phyloP scores from a whole-genome alignment of 1,140 invertebrate genomes.

The Cepaea nemoralis region DNA sequence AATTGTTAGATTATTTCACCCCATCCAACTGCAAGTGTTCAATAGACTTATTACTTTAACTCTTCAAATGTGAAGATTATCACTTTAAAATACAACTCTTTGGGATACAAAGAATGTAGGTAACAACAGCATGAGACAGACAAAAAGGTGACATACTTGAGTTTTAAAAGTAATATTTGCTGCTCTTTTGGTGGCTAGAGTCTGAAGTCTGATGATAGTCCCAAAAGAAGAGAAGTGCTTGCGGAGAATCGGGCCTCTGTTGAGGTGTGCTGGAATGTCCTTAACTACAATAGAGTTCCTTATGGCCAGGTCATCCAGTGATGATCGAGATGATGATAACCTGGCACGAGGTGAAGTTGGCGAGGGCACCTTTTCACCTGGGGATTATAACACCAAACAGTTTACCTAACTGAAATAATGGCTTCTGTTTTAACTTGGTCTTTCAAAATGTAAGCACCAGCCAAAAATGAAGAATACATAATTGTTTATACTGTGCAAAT shows the following conservation, averaged over 20 bases:
- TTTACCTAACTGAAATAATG: no score
- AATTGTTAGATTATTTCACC: no score
- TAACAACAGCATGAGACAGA: neutral
- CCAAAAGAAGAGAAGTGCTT: slow-evolving; percentile 66
- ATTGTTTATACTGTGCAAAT: no score
- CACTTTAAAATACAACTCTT: neutral
- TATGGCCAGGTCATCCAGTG: slow-evolving; percentile 48
- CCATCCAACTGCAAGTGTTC: no score
- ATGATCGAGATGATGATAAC: neutral
- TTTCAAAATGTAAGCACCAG: no score
- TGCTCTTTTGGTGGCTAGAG: slow-evolving; percentile 50
- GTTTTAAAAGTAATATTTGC: slow-evolving; percentile 63
- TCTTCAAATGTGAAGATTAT: neutral
- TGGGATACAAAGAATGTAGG: neutral
- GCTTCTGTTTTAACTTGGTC: no score
- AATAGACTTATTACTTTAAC: neutral
- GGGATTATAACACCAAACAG: neutral
- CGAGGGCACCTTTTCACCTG: slow-evolving; percentile 5
- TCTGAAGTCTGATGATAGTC: slow-evolving; percentile 51
- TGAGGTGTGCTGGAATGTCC: slow-evolving; percentile 56
- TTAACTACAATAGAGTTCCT: slow-evolving; percentile 59
- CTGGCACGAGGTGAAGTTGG: neutral
- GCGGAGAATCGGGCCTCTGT: slow-evolving; percentile 51
- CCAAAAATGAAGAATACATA: no score
- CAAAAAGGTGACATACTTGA: slow-evolving; percentile 61